Conservation (phyloP, 2,797 vertebrate genomes). For the Argentina silus region DNA sequence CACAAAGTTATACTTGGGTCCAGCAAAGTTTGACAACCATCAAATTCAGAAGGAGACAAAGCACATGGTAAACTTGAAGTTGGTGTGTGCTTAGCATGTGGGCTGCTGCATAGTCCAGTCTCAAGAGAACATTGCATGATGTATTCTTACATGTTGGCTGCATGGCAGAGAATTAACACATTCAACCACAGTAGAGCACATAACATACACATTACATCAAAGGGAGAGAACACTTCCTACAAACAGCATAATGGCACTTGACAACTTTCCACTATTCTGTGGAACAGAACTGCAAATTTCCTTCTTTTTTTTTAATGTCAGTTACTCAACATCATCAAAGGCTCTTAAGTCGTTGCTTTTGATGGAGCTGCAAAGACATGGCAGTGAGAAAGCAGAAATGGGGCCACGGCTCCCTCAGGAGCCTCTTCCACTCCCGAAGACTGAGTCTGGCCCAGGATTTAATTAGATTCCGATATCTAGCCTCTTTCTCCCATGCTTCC, state of each 20-base stretch:
- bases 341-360: constrained; percentile 31
- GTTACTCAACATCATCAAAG: constrained; percentile 46
- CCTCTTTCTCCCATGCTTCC: constrained; percentile 59
- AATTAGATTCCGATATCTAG: constrained; percentile 79
- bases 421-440: constrained; percentile 64
- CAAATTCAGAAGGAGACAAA: neutral
- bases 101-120: neutral
- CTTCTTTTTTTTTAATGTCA: too few species aligned
- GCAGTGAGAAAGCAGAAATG: constrained; percentile 58
- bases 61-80: neutral
- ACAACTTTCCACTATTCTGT: constrained; percentile 25
- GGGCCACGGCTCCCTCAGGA: constrained; percentile 71
- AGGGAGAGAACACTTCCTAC: constrained; percentile 13
- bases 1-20: constrained; percentile 10
- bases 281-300: too few species aligned
- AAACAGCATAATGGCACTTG: constrained; percentile 33
- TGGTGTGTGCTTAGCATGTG: neutral
- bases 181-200: constrained; percentile 17
- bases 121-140: too few species aligned
- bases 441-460: constrained; percentile 77
- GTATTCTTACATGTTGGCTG: too few species aligned
- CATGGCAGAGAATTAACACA: too few species aligned
- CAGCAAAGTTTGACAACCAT: constrained; percentile 3
- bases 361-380: constrained; percentile 55
- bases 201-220: constrained; percentile 47